Evolutionary conservation across 2,888 invertebrate genomes (phyloP).

Genomic region (Ochropleura plecta): DNA sequence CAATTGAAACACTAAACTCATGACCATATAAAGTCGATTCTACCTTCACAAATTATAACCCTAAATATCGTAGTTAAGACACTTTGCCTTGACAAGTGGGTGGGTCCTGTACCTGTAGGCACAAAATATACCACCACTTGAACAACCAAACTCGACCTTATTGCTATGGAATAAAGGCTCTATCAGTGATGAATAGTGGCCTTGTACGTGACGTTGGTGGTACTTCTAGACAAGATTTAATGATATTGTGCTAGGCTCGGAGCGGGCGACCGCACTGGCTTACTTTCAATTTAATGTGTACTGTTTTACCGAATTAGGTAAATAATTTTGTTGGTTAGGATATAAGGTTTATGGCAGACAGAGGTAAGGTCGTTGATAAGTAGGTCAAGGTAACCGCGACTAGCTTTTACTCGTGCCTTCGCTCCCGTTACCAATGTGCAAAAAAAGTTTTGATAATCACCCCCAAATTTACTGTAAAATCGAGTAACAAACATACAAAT

Average conservation of each 20-base stretch:
- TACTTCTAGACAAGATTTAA: slow-evolving; percentile 44
- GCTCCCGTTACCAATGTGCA: too few species aligned
- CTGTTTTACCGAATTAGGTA: slow-evolving; percentile 38
- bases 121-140: neutral
- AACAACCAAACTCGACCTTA: neutral
- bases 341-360: slow-evolving; percentile 4
- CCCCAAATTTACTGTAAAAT: too few species aligned
- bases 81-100: slow-evolving; percentile 50
- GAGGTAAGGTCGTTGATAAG: neutral
- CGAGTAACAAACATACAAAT: too few species aligned
- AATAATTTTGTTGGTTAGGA: slow-evolving; percentile 30
- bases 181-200: neutral
- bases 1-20: slow-evolving; percentile 16
- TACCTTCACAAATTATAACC: slow-evolving; percentile 33
- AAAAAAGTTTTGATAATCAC: too few species aligned
- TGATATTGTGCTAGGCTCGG: slow-evolving; percentile 38
- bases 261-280: slow-evolving; percentile 50
- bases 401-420: too few species aligned
- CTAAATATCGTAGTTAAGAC: slow-evolving; percentile 42
- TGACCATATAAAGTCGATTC: neutral
- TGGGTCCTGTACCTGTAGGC: slow-evolving; percentile 13
- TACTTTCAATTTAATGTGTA: slow-evolving; percentile 40
- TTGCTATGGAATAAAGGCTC: neutral
- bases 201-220: neutral
- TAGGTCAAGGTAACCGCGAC: neutral